A percentile compares a stretch with the other conserved stretches of the same genome.
Conservation (phyloP, 2,797 vertebrate genomes). For the Mormyrus proboscirostris region DNA sequence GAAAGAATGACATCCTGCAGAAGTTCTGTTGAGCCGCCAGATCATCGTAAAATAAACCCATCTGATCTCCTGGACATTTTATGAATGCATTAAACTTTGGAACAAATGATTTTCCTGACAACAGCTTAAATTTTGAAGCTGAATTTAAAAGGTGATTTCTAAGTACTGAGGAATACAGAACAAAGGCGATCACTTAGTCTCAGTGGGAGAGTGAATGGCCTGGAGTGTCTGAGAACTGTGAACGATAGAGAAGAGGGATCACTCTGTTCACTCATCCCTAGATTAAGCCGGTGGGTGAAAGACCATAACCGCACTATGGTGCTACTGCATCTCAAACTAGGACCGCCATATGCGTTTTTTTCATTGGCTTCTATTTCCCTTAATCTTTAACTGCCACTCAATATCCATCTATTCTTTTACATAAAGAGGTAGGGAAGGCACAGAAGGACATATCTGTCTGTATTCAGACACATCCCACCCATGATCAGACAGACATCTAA, state of each 20-base stretch:
- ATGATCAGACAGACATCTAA: neutral
- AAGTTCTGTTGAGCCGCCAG: neutral
- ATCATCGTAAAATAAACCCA: neutral
- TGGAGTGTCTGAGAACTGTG: neutral
- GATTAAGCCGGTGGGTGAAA: neutral
- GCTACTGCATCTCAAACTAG: neutral
- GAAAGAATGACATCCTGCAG: neutral
- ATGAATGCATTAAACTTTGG: neutral
- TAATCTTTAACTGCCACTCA: neutral
- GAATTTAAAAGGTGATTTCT: conserved; percentile 1
- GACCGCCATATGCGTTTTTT: neutral
- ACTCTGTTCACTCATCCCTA: neutral
- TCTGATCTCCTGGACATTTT: neutral
- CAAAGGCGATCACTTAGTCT: neutral
- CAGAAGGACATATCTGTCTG: neutral
- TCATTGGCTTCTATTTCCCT: neutral
- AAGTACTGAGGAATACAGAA: neutral
- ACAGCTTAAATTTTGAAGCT: neutral
- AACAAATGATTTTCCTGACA: neutral
- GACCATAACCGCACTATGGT: neutral
- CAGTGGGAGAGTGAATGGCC: neutral
- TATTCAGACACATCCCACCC: neutral
- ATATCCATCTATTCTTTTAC: neutral
- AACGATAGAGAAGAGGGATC: neutral
- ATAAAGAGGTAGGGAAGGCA: neutral